Evolutionary conservation across 2,888 invertebrate genomes (phyloP).

Genomic region (Epinotia nisella): DNA sequence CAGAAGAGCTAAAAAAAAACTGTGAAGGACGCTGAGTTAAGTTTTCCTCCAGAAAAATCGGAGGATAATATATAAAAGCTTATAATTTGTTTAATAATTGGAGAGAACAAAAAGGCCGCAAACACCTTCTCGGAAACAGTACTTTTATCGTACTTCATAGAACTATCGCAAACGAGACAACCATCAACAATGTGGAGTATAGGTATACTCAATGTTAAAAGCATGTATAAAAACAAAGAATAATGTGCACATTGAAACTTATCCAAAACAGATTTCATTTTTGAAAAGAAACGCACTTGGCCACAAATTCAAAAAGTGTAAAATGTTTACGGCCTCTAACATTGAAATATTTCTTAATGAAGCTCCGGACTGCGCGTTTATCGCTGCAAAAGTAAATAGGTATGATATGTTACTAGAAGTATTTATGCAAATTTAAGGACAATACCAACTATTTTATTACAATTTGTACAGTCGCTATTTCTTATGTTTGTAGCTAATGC

Average conservation of each 20-base stretch:
- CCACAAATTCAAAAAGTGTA: background rate
- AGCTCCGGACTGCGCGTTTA: constrained; percentile 1
- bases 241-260: constrained; percentile 3
- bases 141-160: constrained; percentile 1
- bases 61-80: constrained; percentile 6
- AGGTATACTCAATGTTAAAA: constrained; percentile 12
- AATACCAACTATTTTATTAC: too few species aligned
- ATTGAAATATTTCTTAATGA: background rate
- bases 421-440: too few species aligned
- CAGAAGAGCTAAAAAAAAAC: background rate
- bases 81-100: constrained; percentile 3
- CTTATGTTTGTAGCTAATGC: too few species aligned
- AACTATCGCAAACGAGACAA: background rate
- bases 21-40: background rate
- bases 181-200: constrained; percentile 15
- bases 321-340: background rate
- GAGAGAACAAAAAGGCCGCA: background rate
- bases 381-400: constrained; percentile 15
- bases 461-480: too few species aligned
- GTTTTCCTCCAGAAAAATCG: constrained; percentile 2
- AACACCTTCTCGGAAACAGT: constrained; percentile 5
- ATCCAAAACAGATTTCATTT: background rate
- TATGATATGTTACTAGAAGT: too few species aligned
- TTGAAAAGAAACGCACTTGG: constrained; percentile 6
- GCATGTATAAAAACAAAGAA: background rate